phyloP scores from a whole-genome alignment of 2,113 vertebrate species.

The Hemiscyllium ocellatum region DNA sequence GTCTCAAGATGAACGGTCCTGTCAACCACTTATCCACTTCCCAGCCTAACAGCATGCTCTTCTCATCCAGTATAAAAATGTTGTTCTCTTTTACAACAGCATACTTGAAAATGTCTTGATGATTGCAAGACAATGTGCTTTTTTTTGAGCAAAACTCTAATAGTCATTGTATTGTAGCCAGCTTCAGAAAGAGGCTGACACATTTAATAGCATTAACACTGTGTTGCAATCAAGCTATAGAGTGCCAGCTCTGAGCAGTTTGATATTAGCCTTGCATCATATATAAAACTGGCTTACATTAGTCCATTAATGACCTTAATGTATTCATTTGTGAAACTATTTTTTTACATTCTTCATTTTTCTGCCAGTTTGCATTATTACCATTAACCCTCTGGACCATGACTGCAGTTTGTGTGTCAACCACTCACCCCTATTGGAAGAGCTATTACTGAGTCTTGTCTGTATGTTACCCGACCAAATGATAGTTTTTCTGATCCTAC shows the following conservation, averaged over 20 bases:
- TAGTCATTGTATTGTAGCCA: neutral
- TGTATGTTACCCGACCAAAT: neutral
- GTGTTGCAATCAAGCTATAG: neutral
- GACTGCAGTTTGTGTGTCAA: neutral
- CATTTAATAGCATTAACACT: neutral
- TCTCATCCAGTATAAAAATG: too few species aligned
- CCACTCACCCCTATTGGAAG: neutral
- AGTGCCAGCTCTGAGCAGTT: neutral
- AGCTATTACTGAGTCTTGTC: neutral
- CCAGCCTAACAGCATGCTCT: too few species aligned
- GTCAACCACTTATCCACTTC: too few species aligned
- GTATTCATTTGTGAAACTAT: neutral
- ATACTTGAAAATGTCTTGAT: too few species aligned
- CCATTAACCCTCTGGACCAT: neutral
- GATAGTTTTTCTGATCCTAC: neutral
- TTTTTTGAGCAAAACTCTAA: too few species aligned
- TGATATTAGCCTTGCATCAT: neutral
- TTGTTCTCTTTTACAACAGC: too few species aligned
- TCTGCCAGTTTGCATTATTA: neutral
- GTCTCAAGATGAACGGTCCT: too few species aligned
- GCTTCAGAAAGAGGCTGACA: neutral
- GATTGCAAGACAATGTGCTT: too few species aligned
- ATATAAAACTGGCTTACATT: neutral
- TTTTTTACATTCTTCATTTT: constrained; percentile 4
- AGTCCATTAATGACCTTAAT: neutral